A percentile compares a stretch with the other conserved stretches of the same genome.
These are phyloP conservation scores for Amphiprion ocellaris DNA, from an alignment of 2,113 vertebrate species.

Conservation along the genomic window DNA sequence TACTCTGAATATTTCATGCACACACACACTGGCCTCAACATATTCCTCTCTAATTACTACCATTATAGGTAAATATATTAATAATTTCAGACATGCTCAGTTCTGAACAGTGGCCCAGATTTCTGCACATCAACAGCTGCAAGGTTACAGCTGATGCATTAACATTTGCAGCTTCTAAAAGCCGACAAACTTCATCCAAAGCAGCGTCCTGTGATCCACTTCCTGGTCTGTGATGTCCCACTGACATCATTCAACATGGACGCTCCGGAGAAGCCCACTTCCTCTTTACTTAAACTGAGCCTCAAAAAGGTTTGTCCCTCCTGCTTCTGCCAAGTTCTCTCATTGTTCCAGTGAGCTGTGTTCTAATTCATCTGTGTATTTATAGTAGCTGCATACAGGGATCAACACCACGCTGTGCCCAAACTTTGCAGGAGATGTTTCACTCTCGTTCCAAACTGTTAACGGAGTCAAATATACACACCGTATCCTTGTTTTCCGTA, in stretches of 20 bases:
- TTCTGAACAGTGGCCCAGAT: not conserved
- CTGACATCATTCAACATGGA: constrained; percentile 64
- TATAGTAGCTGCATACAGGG: constrained; percentile 16
- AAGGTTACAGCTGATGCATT: constrained; percentile 9
- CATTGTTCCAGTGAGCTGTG: constrained; percentile 18
- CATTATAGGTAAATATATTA: not conserved
- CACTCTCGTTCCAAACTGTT: not conserved
- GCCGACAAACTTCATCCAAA: not conserved
- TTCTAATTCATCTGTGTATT: constrained; percentile 26
- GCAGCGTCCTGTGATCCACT: constrained; percentile 32
- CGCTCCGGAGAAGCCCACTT: constrained; percentile 42
- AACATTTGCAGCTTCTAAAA: not conserved
- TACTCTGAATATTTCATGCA: constrained; percentile 28
- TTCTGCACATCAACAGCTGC: not conserved
- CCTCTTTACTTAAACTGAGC: constrained; percentile 24
- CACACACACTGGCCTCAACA: not conserved
- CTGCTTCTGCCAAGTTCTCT: constrained; percentile 5
- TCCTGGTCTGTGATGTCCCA: constrained; percentile 64
- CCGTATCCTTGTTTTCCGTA: constrained; percentile 92
- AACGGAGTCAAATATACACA: constrained; percentile 35
- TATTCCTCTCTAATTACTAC: not conserved
- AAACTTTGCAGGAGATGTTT: not conserved
- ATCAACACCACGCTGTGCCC: constrained; percentile 5
- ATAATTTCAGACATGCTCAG: not conserved
- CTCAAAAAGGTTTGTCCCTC: not conserved